These are phyloP conservation scores for Bubo scandiacus DNA, from an alignment of 2,113 vertebrate species.

Conservation along the genomic window DNA sequence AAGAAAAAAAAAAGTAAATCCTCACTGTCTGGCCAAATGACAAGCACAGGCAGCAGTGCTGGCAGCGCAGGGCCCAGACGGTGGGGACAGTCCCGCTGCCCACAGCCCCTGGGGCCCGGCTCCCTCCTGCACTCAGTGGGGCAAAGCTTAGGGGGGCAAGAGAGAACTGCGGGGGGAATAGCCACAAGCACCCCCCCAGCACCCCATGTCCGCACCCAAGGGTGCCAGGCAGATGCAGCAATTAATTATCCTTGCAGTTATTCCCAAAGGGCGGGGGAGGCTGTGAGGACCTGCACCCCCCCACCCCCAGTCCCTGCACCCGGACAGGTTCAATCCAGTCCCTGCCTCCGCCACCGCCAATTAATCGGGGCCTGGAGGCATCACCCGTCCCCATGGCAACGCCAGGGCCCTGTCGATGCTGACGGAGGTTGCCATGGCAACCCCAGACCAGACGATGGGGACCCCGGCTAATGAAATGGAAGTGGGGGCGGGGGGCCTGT, in stretches of 20 bases:
- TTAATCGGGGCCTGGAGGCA: slow-evolving; percentile 42
- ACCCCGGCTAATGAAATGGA: neutral
- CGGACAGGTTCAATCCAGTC: neutral
- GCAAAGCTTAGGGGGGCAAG: neutral
- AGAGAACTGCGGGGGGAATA: neutral
- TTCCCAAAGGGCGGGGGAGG: neutral
- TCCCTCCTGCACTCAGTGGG: neutral
- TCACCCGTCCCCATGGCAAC: slow-evolving; percentile 32
- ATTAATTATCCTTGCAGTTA: neutral
- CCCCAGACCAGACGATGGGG: neutral
- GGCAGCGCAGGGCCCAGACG: neutral
- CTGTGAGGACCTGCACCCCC: neutral
- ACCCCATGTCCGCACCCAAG: accelerated
- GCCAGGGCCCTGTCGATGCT: neutral
- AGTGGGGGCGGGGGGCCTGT: neutral
- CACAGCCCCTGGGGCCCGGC: accelerated
- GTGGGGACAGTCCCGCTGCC: neutral
- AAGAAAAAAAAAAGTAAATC: slow-evolving; percentile 28
- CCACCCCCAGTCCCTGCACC: accelerated
- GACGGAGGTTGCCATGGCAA: slow-evolving; percentile 56
- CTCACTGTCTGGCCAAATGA: slow-evolving; percentile 16
- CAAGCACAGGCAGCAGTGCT: neutral
- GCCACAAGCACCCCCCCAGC: neutral
- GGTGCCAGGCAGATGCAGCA: neutral
- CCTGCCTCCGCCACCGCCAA: neutral